Percentiles rank a stretch among this genome's conserved stretches.
Conservation (phyloP, 2,888 invertebrate species). For the Asteroscopus sphinx region DNA sequence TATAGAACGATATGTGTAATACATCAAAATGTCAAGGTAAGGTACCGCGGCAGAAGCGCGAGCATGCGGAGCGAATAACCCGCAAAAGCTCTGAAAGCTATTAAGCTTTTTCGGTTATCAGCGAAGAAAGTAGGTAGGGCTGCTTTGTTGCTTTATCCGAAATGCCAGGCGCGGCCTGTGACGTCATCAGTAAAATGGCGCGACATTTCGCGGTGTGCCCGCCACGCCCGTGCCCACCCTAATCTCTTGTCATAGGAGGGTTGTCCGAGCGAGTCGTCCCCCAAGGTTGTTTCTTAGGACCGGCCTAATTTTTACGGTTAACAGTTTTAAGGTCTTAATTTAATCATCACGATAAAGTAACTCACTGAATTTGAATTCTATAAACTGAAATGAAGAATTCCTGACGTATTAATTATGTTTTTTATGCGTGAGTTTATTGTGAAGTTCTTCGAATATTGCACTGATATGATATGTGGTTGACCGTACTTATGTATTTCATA, state of each 20-base stretch:
- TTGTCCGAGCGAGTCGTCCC: constrained; percentile 77
- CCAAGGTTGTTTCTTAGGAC: constrained; percentile 69
- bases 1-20: constrained; percentile 28
- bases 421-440: constrained; percentile 10
- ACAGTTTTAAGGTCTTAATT: constrained; percentile 56
- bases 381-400: constrained; percentile 1
- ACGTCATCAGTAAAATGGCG: constrained; percentile 86
- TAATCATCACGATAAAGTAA: constrained; percentile 49
- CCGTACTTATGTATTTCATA: too few species aligned
- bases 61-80: constrained; percentile 77
- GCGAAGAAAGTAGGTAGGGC: constrained; percentile 82
- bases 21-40: constrained; percentile 82
- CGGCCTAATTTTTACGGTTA: constrained; percentile 67
- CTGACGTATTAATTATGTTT: background rate
- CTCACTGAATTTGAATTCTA: constrained; percentile 12
- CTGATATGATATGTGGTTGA: too few species aligned
- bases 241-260: constrained; percentile 81
- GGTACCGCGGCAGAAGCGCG: constrained; percentile 65
- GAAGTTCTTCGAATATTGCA: too few species aligned
- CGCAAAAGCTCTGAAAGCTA: constrained; percentile 77
- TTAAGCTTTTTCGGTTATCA: constrained; percentile 85
- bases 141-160: constrained; percentile 83
- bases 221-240: constrained; percentile 85
- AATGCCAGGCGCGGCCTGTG: constrained; percentile 88
- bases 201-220: constrained; percentile 84